Conservation (phyloP, 2,113 vertebrate genomes). For the Morone saxatilis region DNA sequence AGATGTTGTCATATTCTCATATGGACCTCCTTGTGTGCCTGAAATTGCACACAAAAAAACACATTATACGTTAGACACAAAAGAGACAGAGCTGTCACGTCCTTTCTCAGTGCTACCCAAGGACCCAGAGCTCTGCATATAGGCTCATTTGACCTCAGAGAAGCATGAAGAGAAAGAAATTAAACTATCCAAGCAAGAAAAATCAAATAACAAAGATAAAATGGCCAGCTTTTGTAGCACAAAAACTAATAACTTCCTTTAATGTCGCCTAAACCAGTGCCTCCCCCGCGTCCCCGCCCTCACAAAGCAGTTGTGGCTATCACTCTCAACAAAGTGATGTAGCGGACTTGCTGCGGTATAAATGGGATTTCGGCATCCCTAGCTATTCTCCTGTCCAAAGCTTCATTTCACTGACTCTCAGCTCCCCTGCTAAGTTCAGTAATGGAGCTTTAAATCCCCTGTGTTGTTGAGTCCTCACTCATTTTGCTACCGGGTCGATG, state of each 20-base stretch:
- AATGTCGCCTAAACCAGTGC: slow-evolving; percentile 50
- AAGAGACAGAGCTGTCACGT: slow-evolving; percentile 25
- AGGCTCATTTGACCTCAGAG: slow-evolving; percentile 62
- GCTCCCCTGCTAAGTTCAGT: slow-evolving; percentile 75
- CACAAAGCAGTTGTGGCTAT: slow-evolving; percentile 48
- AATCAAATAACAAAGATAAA: slow-evolving; percentile 63
- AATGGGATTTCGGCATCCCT: slow-evolving; percentile 66
- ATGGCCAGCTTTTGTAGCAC: slow-evolving; percentile 35
- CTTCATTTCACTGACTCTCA: slow-evolving; percentile 61
- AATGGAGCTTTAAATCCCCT: slow-evolving; percentile 78
- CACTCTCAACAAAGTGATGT: slow-evolving; percentile 60
- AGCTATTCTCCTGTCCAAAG: slow-evolving; percentile 62
- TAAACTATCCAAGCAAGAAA: slow-evolving; percentile 52
- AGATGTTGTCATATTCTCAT: slow-evolving; percentile 18
- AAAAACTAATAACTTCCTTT: slow-evolving; percentile 53
- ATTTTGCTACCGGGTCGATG: slow-evolving; percentile 61
- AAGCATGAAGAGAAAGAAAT: slow-evolving; percentile 62
- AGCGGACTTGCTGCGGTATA: slow-evolving; percentile 56
- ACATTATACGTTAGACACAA: background rate
- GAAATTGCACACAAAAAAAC: slow-evolving; percentile 26
- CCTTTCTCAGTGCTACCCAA: slow-evolving; percentile 8
- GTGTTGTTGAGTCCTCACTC: slow-evolving; percentile 64
- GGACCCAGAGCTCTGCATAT: background rate
- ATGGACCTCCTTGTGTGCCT: slow-evolving; percentile 17
- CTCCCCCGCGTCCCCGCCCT: background rate